phyloP scores from a whole-genome alignment of 2,888 invertebrate species.

The Thecocarcelia acutangulata region DNA sequence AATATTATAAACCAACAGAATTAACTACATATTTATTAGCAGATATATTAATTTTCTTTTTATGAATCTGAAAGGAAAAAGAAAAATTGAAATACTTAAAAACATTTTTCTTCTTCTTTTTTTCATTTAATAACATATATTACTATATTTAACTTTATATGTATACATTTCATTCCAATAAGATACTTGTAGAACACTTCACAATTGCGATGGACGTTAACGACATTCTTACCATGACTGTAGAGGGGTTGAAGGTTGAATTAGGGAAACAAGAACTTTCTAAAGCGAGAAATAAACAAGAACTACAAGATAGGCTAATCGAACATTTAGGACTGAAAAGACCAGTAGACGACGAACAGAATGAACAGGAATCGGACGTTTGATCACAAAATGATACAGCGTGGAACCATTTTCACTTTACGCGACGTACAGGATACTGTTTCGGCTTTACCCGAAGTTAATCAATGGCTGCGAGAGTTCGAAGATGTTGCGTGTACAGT shows the following conservation, averaged over 20 bases:
- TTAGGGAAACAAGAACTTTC: background rate
- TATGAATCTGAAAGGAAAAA: no score
- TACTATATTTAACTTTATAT: no score
- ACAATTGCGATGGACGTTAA: background rate
- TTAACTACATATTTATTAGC: no score
- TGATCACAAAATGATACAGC: background rate
- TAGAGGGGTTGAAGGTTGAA: background rate
- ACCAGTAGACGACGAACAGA: background rate
- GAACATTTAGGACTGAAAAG: background rate
- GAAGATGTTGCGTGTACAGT: conserved; percentile 55
- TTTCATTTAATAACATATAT: no score
- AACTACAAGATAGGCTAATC: background rate
- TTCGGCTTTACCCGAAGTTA: conserved; percentile 36
- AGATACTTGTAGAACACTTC: background rate
- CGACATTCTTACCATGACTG: background rate
- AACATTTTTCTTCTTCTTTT: no score
- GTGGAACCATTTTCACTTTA: conserved; percentile 18
- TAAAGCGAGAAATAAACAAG: conserved; percentile 12
- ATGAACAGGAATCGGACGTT: background rate
- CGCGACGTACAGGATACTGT: conserved; percentile 47
- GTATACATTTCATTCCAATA: no score
- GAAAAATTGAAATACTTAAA: no score
- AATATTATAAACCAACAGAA: no score
- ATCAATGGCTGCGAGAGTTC: conserved; percentile 57
- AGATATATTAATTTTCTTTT: no score